Conservation (phyloP, 2,888 invertebrate genomes). For the Scaptomyza caliginosa region DNA sequence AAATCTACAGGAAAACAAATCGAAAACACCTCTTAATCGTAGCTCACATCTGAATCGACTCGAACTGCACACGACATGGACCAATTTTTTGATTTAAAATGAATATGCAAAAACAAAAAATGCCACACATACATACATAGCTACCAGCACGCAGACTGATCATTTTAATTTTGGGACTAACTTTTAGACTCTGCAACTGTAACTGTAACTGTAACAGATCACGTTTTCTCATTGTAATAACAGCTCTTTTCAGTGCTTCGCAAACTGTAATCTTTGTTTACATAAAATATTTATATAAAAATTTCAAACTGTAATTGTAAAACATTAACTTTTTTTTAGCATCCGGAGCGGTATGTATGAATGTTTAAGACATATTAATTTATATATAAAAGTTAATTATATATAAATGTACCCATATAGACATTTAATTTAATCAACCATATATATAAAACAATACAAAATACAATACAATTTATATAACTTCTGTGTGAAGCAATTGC, state of each 20-base stretch:
- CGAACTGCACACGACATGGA: conserved; percentile 17
- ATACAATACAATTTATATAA: conserved; percentile 39
- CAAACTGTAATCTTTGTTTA: conserved; percentile 55
- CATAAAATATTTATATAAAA: conserved; percentile 17
- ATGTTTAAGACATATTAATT: conserved; percentile 49
- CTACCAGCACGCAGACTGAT: neutral
- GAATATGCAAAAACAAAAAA: conserved; percentile 1
- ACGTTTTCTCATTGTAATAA: conserved; percentile 69
- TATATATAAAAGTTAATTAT: conserved; percentile 35
- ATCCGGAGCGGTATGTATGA: conserved; percentile 81
- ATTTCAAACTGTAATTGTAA: conserved; percentile 64
- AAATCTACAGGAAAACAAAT: neutral
- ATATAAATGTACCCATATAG: conserved; percentile 40
- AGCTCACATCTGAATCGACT: neutral
- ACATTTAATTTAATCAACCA: conserved; percentile 28
- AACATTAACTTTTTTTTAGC: conserved; percentile 74
- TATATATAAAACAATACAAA: conserved; percentile 15
- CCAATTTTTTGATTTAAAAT: neutral
- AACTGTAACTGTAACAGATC: conserved; percentile 21
- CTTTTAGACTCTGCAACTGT: conserved; percentile 6
- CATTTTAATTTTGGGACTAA: neutral
- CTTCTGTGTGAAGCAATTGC: conserved; percentile 31
- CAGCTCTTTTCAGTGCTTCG: conserved; percentile 79
- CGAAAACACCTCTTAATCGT: neutral
- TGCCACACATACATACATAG: neutral